These are phyloP conservation scores for Engystomops pustulosus DNA, from an alignment of 2,113 vertebrate species.

Conservation along the genomic window DNA sequence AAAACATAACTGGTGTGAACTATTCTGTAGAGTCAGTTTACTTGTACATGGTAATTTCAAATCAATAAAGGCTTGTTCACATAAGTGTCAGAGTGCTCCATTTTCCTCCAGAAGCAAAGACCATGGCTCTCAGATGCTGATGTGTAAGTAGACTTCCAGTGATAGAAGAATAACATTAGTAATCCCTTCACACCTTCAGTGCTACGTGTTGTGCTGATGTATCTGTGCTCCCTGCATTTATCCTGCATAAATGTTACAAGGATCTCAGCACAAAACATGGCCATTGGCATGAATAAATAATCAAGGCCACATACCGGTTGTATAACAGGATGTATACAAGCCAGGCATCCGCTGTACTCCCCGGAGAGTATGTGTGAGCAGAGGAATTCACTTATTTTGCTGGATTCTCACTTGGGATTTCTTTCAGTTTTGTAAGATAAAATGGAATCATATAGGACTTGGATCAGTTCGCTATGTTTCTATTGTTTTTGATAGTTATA, in stretches of 20 bases:
- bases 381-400: background rate
- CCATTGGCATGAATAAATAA: background rate
- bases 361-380: background rate
- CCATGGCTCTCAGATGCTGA: background rate
- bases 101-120: background rate
- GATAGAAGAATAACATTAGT: background rate
- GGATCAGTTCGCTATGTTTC: no score
- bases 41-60: background rate
- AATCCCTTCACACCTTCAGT: background rate
- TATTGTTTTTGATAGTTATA: no score
- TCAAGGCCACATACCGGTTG: background rate
- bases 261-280: background rate
- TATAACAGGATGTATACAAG: slow-evolving; percentile 3
- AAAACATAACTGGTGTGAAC: background rate
- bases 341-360: background rate
- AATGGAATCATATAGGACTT: no score
- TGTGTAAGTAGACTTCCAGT: background rate
- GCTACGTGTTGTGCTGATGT: background rate
- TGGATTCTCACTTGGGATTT: background rate
- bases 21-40: background rate
- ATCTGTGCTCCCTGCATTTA: background rate
- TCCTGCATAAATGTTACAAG: background rate
- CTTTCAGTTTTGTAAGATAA: background rate
- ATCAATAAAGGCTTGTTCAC: background rate
- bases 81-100: background rate